Conservation (phyloP, 2,797 vertebrate species). For the Chloroceryle inda region DNA sequence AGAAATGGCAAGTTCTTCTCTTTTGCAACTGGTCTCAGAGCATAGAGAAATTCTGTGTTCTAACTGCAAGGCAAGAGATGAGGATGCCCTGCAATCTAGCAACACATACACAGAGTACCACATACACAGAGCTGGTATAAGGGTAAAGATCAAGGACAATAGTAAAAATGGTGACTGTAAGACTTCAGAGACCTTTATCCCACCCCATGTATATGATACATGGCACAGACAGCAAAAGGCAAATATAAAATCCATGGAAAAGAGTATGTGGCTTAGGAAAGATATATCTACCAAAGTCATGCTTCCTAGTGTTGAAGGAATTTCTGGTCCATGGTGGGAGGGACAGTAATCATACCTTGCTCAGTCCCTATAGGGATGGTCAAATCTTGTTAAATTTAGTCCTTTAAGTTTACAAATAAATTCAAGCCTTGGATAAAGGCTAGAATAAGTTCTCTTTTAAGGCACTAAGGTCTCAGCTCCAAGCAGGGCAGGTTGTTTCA, state of each 20-base stretch:
- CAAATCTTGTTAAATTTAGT: background rate
- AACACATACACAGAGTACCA: background rate
- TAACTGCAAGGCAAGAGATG: background rate
- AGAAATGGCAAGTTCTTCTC: background rate
- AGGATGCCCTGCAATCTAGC: background rate
- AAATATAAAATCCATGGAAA: background rate
- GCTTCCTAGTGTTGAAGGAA: background rate
- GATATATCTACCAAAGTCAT: background rate
- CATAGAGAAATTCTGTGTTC: background rate
- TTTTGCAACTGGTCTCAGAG: background rate
- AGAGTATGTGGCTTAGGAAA: background rate
- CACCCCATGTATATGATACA: background rate
- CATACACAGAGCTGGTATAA: background rate
- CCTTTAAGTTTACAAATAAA: slow-evolving; percentile 1
- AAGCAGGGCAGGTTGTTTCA: background rate
- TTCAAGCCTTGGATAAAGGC: background rate
- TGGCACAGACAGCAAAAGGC: background rate
- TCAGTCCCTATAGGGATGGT: background rate
- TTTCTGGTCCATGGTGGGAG: background rate
- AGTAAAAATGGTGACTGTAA: background rate
- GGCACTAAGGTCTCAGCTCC: background rate
- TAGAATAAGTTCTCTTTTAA: background rate
- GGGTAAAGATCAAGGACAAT: background rate
- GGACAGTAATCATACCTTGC: background rate
- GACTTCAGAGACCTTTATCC: background rate